phyloP scores from a whole-genome alignment of 64 coral and sea anemone species.

The Montipora foliosa region DNA sequence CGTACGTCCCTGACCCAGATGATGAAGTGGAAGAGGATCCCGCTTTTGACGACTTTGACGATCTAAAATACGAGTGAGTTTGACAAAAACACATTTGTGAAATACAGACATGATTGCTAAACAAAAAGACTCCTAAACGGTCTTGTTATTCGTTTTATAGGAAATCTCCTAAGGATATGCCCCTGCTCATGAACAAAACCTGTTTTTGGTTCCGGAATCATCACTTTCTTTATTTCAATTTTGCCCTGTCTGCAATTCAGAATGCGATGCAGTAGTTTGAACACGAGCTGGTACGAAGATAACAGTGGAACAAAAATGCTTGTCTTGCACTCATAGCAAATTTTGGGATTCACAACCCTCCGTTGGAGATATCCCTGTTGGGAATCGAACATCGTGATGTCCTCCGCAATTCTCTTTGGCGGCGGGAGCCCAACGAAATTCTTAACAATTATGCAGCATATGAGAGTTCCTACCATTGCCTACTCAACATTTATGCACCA shows the following conservation, averaged over 20 bases:
- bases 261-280: not conserved
- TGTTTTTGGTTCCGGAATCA: slow-evolving; percentile 37
- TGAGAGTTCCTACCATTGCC: slow-evolving; percentile 27
- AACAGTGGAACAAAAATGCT: slow-evolving; percentile 17
- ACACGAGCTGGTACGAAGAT: not conserved
- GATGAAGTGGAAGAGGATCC: no score
- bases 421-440: slow-evolving; percentile 42
- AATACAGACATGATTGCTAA: no score
- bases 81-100: no score
- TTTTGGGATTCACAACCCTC: slow-evolving; percentile 19
- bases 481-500: slow-evolving; percentile 49
- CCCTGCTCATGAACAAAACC: not conserved
- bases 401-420: slow-evolving; percentile 33
- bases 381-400: slow-evolving; percentile 21
- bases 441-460: slow-evolving; percentile 38
- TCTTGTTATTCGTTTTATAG: not conserved
- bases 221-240: slow-evolving; percentile 14
- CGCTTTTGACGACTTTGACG: no score
- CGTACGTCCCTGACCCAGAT: no score
- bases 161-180: not conserved
- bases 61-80: no score
- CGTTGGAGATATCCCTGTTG: slow-evolving; percentile 38
- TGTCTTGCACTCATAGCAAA: not conserved
- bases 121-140: not conserved
- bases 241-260: slow-evolving; percentile 7